Percentiles rank a stretch among this genome's conserved stretches.
Conservation (phyloP, 1,140 invertebrate species). For the Drosophila bipectinata region DNA sequence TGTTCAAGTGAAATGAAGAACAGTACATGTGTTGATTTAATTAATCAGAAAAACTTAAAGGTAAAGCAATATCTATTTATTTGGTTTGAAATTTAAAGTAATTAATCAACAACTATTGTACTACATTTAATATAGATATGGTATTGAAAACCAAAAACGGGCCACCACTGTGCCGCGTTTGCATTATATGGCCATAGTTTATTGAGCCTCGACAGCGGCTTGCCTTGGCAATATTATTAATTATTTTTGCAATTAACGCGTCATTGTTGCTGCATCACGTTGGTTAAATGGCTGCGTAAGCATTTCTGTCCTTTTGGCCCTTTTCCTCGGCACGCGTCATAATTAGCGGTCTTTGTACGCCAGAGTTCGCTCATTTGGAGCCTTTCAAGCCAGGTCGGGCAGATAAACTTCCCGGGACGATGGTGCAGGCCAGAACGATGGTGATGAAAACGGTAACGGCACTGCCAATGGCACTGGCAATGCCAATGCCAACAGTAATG, state of each 20-base stretch:
- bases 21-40: no score
- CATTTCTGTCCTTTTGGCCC: constrained; percentile 25
- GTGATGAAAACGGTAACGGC: constrained; percentile 3
- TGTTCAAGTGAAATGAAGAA: no score
- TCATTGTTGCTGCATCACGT: constrained; percentile 79
- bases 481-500: neutral
- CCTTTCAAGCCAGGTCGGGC: constrained; percentile 49
- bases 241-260: constrained; percentile 79
- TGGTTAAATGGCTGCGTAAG: constrained; percentile 68
- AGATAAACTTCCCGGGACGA: constrained; percentile 43
- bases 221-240: constrained; percentile 63
- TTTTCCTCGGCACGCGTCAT: constrained; percentile 63
- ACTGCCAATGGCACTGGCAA: neutral
- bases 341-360: constrained; percentile 71
- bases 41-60: no score
- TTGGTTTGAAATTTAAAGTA: no score
- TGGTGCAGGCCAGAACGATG: constrained; percentile 7
- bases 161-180: constrained; percentile 8
- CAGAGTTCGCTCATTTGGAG: constrained; percentile 54
- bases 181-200: constrained; percentile 44
- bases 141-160: neutral
- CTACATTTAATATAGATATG: no score
- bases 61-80: no score
- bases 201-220: constrained; percentile 1
- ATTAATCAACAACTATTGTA: no score